Percentiles rank a stretch among this genome's conserved stretches.
Evolutionary conservation across 2,113 vertebrate genomes (phyloP).

Genomic region (Stercorarius parasiticus): DNA sequence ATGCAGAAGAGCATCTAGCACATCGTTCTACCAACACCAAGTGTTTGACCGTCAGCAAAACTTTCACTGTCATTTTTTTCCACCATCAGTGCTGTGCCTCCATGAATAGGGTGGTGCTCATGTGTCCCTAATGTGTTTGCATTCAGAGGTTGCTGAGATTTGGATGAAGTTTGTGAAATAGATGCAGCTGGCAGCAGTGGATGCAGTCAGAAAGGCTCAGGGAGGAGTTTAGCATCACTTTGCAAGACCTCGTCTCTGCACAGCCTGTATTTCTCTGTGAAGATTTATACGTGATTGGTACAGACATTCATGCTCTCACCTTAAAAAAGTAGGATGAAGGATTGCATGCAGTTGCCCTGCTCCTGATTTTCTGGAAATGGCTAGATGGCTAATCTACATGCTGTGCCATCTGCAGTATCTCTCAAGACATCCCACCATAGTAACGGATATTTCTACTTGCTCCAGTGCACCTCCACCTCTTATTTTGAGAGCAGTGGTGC

Average conservation of each 20-base stretch:
- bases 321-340: background rate
- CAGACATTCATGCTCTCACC: background rate
- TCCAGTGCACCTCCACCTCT: background rate
- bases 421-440: background rate
- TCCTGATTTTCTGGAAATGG: no score
- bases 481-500: background rate
- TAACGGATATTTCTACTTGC: background rate
- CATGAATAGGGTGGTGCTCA: rapidly evolving
- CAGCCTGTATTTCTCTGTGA: background rate
- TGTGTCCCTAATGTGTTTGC: rapidly evolving
- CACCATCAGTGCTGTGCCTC: background rate
- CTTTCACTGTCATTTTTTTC: constrained; percentile 15
- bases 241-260: background rate
- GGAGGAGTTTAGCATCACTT: background rate
- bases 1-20: background rate
- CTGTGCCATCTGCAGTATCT: background rate
- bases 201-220: background rate
- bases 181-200: constrained; percentile 21
- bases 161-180: background rate
- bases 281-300: background rate
- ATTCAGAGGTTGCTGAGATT: background rate
- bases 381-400: background rate
- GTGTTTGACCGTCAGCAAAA: background rate
- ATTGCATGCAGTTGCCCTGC: background rate
- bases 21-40: background rate